Percentiles rank a stretch among this genome's conserved stretches.
Evolutionary conservation across 2,113 vertebrate genomes (phyloP).

Genomic region (Embiotoca jacksoni): DNA sequence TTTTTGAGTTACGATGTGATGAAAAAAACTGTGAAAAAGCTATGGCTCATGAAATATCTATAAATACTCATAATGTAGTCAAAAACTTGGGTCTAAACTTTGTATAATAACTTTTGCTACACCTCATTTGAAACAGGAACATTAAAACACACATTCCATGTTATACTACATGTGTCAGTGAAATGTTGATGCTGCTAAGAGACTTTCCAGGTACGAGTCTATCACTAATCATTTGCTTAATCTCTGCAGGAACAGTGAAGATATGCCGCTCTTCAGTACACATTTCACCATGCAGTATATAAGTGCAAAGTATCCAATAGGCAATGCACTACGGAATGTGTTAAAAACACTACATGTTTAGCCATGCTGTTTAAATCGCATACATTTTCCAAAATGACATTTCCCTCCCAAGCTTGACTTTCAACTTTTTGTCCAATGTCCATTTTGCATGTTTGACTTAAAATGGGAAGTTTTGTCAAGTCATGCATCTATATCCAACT

Average conservation of each 20-base stretch:
- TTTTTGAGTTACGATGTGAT: conserved; percentile 77
- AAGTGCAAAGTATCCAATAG: no score
- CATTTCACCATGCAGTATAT: not conserved
- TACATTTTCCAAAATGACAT: not conserved
- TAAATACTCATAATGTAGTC: conserved; percentile 67
- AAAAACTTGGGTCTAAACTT: conserved; percentile 36
- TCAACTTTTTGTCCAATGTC: not conserved
- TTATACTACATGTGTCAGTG: conserved; percentile 37
- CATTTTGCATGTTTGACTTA: not conserved
- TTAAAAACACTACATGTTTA: not conserved
- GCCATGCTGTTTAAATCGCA: not conserved
- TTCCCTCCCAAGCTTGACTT: not conserved
- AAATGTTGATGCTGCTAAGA: conserved; percentile 8
- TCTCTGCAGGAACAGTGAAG: conserved; percentile 3
- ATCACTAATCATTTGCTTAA: not conserved
- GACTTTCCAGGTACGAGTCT: not conserved
- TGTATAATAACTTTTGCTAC: conserved; percentile 58
- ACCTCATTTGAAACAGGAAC: conserved; percentile 60
- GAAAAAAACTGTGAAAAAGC: conserved; percentile 76
- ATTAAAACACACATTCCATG: conserved; percentile 42
- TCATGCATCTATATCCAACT: conserved; percentile 39
- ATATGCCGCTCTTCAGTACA: not conserved
- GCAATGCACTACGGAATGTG: not conserved
- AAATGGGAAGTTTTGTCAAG: conserved; percentile 16
- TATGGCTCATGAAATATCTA: conserved; percentile 69